Evolutionary conservation across 2,113 vertebrate species (phyloP).

Genomic region (Clarias batrachus): DNA sequence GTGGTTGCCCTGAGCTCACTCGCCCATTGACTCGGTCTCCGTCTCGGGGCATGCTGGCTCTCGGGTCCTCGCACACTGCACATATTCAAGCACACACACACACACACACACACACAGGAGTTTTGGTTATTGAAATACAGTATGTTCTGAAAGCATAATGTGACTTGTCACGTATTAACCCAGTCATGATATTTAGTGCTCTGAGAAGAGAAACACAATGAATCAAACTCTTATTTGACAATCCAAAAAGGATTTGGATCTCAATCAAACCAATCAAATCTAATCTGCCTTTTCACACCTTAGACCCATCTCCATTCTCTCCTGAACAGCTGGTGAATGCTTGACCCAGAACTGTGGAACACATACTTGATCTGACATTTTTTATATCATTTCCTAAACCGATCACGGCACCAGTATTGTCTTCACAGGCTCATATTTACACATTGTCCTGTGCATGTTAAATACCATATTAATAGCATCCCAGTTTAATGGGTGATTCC

Average conservation of each 20-base stretch:
- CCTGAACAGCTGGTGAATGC: constrained; percentile 57
- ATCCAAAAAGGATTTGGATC: constrained; percentile 55
- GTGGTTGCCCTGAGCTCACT: constrained; percentile 50
- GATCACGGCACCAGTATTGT: constrained; percentile 50
- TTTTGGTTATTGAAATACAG: background rate
- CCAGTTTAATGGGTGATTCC: background rate
- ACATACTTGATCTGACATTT: constrained; percentile 51
- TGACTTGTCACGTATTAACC: background rate
- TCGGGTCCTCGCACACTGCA: constrained; percentile 62
- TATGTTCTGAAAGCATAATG: background rate
- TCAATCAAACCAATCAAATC: constrained; percentile 19
- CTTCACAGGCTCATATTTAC: constrained; percentile 54
- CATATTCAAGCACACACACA: constrained; percentile 58
- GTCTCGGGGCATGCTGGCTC: constrained; percentile 54
- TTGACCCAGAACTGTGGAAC: constrained; percentile 56
- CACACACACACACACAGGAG: background rate
- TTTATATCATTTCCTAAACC: constrained; percentile 65
- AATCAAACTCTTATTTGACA: background rate
- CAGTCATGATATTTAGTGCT: background rate
- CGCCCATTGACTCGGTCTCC: constrained; percentile 55
- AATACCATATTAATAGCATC: background rate
- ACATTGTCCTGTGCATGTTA: background rate
- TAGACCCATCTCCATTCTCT: constrained; percentile 21
- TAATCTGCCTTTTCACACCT: constrained; percentile 17
- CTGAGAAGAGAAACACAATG: background rate